Evolutionary conservation across 1,140 invertebrate genomes (phyloP), one percentile per base, ranked within the genome.

Genomic region (Scaptodrosophila lebanonensis): DNA sequence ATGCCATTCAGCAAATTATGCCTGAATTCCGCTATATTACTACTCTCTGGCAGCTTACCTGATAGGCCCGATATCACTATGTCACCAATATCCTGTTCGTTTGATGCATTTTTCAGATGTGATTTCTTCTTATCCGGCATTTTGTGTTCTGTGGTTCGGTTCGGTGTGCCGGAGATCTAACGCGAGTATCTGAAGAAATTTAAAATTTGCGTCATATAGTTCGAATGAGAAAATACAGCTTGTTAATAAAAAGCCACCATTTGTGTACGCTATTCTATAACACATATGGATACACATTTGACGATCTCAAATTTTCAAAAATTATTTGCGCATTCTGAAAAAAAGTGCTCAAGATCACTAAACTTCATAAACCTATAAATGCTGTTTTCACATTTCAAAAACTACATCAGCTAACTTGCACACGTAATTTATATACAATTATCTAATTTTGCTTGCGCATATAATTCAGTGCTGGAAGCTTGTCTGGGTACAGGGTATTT

Each of bases 51-150:
- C 40, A 98, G 90, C 66, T 96, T 92, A 36, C 95, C 95, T 30
- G 95, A 97, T 54, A 98, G 90, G 32, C 97, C 97, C 22, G 92
- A 92, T 62, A 98, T 94, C 35, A 97, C 95, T 54, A 98, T 91
- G 27, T 96, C 95, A 38, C 33, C 35, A 38, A 38, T 32, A 8
- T 35, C 56, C 9, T 59, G 57, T 3, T 52, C 50, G n/a, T 15
- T 43, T 13, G 50, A 29, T 25, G 36, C n/a, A 2, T 38, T 35
- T 3, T 38, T 27, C 6, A 29, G 25, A n/a, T 56, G 58, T 9
- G 30, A 3, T 47, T 72, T 79, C 38, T 60, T 71, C 35, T 56
- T 69, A 9, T 44, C 70, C 9, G 66, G 39, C 75, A 79, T 79
- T 44, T 47, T 70, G 9, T 8, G 16, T 35, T 49, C 4, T 43